Percentiles rank a stretch among this genome's conserved stretches.
Evolutionary conservation across 2,797 vertebrate species (phyloP).

Genomic region (Netta rufina): DNA sequence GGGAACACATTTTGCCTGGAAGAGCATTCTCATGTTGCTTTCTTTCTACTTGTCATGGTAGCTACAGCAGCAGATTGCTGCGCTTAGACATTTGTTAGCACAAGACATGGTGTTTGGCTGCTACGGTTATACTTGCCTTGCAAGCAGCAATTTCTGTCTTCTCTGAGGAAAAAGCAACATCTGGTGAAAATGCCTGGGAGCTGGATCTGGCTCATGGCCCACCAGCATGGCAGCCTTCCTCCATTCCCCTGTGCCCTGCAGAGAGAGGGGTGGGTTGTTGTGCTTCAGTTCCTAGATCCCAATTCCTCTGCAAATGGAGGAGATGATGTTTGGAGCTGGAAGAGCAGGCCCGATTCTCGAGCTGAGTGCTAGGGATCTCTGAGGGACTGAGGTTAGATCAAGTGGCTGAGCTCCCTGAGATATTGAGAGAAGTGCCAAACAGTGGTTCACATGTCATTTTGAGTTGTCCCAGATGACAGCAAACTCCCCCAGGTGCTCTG

Average conservation of each 20-base stretch:
- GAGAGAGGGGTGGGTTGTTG: background rate
- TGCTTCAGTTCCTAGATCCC: background rate
- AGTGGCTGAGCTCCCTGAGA: background rate
- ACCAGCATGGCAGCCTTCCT: background rate
- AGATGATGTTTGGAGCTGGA: background rate
- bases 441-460: background rate
- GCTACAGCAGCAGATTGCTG: background rate
- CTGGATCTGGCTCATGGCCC: background rate
- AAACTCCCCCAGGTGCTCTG: background rate
- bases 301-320: background rate
- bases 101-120: background rate
- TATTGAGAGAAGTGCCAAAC: background rate
- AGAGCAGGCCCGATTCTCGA: background rate
- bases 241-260: background rate
- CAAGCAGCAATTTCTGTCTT: background rate
- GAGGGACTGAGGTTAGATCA: background rate
- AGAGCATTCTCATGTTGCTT: background rate
- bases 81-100: background rate
- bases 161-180: background rate
- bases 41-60: accelerated
- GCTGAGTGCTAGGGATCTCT: background rate
- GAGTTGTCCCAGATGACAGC: background rate
- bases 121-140: background rate
- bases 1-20: background rate
- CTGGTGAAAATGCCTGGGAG: background rate